phyloP scores from a whole-genome alignment of 1,140 invertebrate genomes.

The Drosophila takahashii region DNA sequence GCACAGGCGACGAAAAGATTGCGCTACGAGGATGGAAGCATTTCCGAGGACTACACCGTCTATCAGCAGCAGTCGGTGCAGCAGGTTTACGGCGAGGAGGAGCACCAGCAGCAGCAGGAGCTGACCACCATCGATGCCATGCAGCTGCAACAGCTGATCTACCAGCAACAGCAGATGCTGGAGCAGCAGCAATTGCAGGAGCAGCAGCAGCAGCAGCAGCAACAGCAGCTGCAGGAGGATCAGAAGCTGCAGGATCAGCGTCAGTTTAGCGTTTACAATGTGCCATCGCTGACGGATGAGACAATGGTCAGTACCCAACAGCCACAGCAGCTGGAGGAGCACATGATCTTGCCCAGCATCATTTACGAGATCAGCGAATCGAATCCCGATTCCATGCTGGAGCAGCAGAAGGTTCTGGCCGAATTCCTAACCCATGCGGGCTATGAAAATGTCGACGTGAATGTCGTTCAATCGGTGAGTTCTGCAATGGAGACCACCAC shows the following conservation, averaged over 20 bases:
- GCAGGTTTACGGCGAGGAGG: conserved; percentile 52
- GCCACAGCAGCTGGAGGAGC: conserved; percentile 50
- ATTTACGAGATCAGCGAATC: conserved; percentile 77
- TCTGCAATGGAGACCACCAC: conserved; percentile 13
- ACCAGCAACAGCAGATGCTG: conserved; percentile 75
- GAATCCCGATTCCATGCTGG: conserved; percentile 76
- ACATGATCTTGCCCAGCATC: conserved; percentile 73
- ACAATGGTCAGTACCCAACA: conserved; percentile 18
- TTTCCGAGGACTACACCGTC: conserved; percentile 44
- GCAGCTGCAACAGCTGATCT: conserved; percentile 74
- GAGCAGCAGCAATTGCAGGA: conserved; percentile 64
- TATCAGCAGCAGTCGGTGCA: conserved; percentile 56
- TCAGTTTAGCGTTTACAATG: conserved; percentile 74
- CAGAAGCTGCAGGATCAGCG: conserved; percentile 44
- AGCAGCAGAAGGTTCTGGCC: conserved; percentile 76
- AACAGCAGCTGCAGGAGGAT: conserved; percentile 54
- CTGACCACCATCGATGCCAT: conserved; percentile 72
- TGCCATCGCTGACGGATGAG: conserved; percentile 76
- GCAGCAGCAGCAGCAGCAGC: conserved; percentile 52
- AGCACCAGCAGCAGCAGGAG: conserved; percentile 43
- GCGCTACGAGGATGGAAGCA: conserved; percentile 69
- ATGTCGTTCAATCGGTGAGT: conserved; percentile 50
- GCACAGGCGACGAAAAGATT: conserved; percentile 61
- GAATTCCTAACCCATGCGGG: conserved; percentile 75
- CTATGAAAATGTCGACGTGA: conserved; percentile 68